Conservation (phyloP, 1,140 invertebrate species). For the Pseudomyrmex flavicornis region DNA sequence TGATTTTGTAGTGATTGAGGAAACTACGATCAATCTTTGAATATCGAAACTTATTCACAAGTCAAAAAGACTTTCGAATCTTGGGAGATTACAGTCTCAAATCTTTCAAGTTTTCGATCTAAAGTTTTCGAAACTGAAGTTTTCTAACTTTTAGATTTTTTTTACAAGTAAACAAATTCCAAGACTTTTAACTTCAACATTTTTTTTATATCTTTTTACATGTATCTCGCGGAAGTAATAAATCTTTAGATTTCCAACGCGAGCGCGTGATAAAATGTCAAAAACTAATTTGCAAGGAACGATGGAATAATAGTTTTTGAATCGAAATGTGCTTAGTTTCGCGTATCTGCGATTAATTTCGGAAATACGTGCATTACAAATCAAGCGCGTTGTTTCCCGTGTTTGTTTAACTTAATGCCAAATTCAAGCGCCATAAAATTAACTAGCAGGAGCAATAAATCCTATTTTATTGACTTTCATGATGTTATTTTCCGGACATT, state of each 20-base stretch:
- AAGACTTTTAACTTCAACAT: background rate
- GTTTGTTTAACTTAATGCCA: constrained; percentile 52
- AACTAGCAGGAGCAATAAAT: constrained; percentile 29
- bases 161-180: background rate
- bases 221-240: background rate
- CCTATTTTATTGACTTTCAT: constrained; percentile 19
- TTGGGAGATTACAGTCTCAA: background rate
- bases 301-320: constrained; percentile 15
- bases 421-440: constrained; percentile 37
- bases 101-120: constrained; percentile 29
- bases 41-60: background rate
- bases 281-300: constrained; percentile 30
- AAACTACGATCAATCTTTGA: background rate
- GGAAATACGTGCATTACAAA: constrained; percentile 24
- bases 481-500: constrained; percentile 18
- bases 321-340: constrained; percentile 32
- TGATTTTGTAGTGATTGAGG: background rate
- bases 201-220: constrained; percentile 5
- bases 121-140: constrained; percentile 22
- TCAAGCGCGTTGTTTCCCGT: constrained; percentile 46
- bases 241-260: background rate
- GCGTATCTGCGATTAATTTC: constrained; percentile 26
- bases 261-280: background rate
- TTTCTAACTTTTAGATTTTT: constrained; percentile 9
- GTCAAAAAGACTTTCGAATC: constrained; percentile 1